Evolutionary conservation across 2,113 vertebrate genomes (phyloP).

Genomic region (Cranoglanis bouderius): DNA sequence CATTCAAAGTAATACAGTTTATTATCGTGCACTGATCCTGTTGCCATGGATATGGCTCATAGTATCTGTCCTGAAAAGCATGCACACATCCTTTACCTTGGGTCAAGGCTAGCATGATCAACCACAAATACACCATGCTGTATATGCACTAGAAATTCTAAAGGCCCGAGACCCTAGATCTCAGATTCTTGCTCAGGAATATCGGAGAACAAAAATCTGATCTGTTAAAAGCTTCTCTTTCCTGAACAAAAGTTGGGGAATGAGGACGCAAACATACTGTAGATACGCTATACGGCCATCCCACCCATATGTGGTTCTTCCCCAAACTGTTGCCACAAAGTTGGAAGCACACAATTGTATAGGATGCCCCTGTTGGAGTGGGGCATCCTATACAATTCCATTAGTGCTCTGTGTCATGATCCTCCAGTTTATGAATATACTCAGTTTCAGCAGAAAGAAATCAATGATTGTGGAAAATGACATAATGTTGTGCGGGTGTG

Average conservation of each 20-base stretch:
- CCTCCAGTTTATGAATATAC: not conserved
- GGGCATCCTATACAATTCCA: too few relatives aligned
- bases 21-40: not conserved
- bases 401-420: not conserved
- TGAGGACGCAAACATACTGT: not conserved
- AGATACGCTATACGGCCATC: not conserved
- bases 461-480: not conserved
- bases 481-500: not conserved
- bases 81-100: not conserved
- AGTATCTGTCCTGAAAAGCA: not conserved
- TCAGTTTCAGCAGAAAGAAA: not conserved
- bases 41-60: constrained; percentile 4
- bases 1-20: not conserved
- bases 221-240: not conserved
- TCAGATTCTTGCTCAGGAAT: not conserved
- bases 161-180: not conserved
- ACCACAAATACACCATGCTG: not conserved
- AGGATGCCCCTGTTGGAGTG: not conserved
- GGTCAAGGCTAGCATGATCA: too few relatives aligned
- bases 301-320: too few relatives aligned
- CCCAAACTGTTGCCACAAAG: not conserved
- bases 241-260: not conserved
- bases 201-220: not conserved
- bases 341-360: not conserved
- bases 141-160: not conserved